These are phyloP conservation scores for Reinhardtius hippoglossoides DNA, from an alignment of 2,113 vertebrate genomes.

Conservation along the genomic window DNA sequence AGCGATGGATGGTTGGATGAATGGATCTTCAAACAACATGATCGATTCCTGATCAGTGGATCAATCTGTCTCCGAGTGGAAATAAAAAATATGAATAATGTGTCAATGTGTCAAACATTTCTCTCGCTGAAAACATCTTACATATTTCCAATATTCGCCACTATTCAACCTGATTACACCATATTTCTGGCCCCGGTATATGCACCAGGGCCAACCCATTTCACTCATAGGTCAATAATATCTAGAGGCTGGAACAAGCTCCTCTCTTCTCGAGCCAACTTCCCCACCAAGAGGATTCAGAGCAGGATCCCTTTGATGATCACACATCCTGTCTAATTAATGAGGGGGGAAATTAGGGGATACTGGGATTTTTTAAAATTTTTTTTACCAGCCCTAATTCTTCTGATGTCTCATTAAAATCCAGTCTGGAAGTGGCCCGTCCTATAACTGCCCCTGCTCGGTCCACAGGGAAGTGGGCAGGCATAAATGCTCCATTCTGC, in stretches of 20 bases:
- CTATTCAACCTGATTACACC: neutral
- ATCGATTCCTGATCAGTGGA: too few relatives aligned
- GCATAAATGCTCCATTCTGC: neutral
- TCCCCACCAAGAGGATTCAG: conserved; percentile 41
- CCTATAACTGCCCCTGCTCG: conserved; percentile 8
- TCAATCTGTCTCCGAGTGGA: too few relatives aligned
- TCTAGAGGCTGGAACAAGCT: conserved; percentile 33
- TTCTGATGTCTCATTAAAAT: conserved; percentile 66
- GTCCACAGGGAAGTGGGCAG: conserved; percentile 14
- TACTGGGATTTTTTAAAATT: neutral
- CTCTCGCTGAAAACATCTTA: neutral
- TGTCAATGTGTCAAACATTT: too few relatives aligned
- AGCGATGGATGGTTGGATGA: too few relatives aligned
- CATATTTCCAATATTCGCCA: neutral
- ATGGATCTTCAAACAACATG: too few relatives aligned
- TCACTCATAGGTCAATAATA: conserved; percentile 12
- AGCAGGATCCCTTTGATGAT: conserved; percentile 61
- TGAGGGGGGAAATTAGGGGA: conserved; percentile 51
- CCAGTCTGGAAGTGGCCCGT: conserved; percentile 29
- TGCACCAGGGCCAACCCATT: conserved; percentile 7
- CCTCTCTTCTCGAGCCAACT: conserved; percentile 26
- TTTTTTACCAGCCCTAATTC: conserved; percentile 49
- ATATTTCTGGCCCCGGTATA: neutral
- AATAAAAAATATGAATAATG: too few relatives aligned
- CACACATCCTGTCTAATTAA: conserved; percentile 64